Evolutionary conservation across 2,888 invertebrate species (phyloP).

Genomic region (Calameuta pallipes): DNA sequence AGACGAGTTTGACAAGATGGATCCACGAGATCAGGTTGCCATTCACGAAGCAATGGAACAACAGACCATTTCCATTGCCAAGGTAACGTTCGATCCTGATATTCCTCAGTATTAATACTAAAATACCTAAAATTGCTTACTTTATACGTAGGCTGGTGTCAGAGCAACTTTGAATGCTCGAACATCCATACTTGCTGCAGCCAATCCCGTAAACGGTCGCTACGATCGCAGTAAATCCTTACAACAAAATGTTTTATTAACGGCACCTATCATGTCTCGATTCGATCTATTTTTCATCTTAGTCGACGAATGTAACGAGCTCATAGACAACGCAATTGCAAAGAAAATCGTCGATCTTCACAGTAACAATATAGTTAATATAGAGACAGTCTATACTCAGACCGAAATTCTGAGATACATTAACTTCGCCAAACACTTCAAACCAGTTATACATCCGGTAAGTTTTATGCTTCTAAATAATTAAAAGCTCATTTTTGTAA

Average conservation of each 20-base stretch:
- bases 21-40: slow-evolving; percentile 95
- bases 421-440: slow-evolving; percentile 96
- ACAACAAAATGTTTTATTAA: slow-evolving; percentile 92
- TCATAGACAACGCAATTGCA: slow-evolving; percentile 97
- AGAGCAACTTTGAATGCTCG: slow-evolving; percentile 97
- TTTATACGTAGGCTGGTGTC: slow-evolving; percentile 82
- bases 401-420: slow-evolving; percentile 95
- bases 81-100: slow-evolving; percentile 69
- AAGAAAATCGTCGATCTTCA: slow-evolving; percentile 95
- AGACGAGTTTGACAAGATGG: slow-evolving; percentile 99
- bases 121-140: neutral
- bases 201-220: slow-evolving; percentile 97
- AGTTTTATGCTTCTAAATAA: slow-evolving; percentile 30
- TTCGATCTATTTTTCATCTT: slow-evolving; percentile 99
- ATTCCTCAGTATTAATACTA: no score
- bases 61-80: slow-evolving; percentile 98
- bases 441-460: slow-evolving; percentile 85
- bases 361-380: slow-evolving; percentile 82
- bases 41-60: slow-evolving; percentile 99
- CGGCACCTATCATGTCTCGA: slow-evolving; percentile 98
- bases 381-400: slow-evolving; percentile 85
- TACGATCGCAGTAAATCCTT: slow-evolving; percentile 95
- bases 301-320: slow-evolving; percentile 95
- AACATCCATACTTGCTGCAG: slow-evolving; percentile 97
- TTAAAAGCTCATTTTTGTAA: slow-evolving; percentile 10